phyloP scores from a whole-genome alignment of 2,113 vertebrate species.

The Thymallus thymallus region DNA sequence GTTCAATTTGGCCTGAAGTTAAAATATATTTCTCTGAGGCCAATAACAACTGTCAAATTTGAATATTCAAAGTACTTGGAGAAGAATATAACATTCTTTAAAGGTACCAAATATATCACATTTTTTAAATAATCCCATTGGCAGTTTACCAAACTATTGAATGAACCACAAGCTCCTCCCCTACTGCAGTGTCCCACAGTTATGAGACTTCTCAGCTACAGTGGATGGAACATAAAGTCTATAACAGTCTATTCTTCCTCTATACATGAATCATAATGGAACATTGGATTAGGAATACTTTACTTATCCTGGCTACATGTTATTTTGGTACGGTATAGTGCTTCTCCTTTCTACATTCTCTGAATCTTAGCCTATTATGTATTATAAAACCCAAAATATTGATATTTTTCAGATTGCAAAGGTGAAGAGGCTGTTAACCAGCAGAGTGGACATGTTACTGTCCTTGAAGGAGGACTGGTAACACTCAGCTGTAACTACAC shows the following conservation, averaged over 20 bases:
- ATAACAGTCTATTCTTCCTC: background rate
- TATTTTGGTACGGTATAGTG: background rate
- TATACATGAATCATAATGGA: background rate
- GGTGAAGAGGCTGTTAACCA: background rate
- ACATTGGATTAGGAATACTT: background rate
- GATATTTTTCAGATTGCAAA: background rate
- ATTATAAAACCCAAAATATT: background rate
- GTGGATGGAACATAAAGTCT: too few species aligned
- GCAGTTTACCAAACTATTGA: background rate
- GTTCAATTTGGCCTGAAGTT: too few species aligned
- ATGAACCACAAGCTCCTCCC: background rate
- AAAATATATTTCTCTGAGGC: too few species aligned
- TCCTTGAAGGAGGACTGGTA: conserved; percentile 25
- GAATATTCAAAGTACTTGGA: too few species aligned
- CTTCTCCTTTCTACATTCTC: background rate
- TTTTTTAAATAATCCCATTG: too few species aligned
- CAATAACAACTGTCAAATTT: too few species aligned
- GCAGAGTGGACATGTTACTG: conserved; percentile 10
- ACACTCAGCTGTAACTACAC: conserved; percentile 21
- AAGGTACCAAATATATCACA: too few species aligned
- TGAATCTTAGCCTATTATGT: background rate
- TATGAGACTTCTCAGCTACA: background rate
- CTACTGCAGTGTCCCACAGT: background rate
- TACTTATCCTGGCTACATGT: background rate
- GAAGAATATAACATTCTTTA: too few species aligned